Base-by-base conservation (phyloP, 2,113 vertebrate species). In the Ceyx melanurus region DNA sequence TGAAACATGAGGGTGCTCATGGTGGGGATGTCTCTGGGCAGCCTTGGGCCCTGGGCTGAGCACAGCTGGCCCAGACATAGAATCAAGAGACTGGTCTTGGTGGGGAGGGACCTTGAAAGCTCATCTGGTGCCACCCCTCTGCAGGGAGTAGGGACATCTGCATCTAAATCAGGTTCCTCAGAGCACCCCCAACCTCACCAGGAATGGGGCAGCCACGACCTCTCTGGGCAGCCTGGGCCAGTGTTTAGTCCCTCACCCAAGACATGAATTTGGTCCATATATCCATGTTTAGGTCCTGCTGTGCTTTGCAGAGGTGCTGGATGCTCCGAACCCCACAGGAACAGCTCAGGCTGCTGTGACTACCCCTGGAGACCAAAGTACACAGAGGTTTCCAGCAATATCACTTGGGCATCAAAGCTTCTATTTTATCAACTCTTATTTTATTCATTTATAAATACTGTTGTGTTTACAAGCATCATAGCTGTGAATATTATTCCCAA, bases 361-460 rank as follows among this genome's bases (percentile, higher is more conserved):
- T 15, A 21, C 43, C 29, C 16, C 22, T 0, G 0, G 25, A 51
- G 40, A 33, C 35, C 1, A 4, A 33, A 62, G 21, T 1, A 17
- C 0, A 0, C 3, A 6, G 42, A n/a, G 21, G 4, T 18, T 80
- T 64, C 48, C 14, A 46, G 37, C 31, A 79, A 18, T n/a, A 31
- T 54, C 64, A 40, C 13, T 1, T 0, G 5, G 67, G 67, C 97
- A 90, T n/a, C 95, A 94, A 93, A 97, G 88, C 94, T 97, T 86
- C 93, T 95, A 77, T 92, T 94, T 95, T 94, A 95, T 83, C 93
- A 97, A 86, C 92, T 96, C 97, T 98, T 96, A 96, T 97, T 98
- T 97, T 97, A 97, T 97, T 98, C 94, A 90, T 97, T 98, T 98
- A 98, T 98, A 98, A 98, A 98, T 98, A 98, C 97, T 96, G 97